phyloP scores from a whole-genome alignment of 1,140 invertebrate genomes.

The Cydia amplana region DNA sequence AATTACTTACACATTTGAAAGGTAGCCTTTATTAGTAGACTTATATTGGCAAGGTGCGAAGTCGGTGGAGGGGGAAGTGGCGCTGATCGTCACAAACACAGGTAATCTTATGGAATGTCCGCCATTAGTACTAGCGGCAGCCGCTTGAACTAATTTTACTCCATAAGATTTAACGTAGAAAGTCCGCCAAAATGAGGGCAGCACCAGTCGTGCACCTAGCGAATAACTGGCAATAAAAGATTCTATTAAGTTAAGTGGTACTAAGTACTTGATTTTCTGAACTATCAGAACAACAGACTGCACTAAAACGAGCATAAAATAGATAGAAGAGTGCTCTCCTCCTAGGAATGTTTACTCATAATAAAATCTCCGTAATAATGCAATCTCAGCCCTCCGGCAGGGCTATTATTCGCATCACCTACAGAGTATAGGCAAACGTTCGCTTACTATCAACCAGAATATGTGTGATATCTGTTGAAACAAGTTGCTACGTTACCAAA shows the following conservation, averaged over 20 bases:
- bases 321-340: neutral
- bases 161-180: no score
- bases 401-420: neutral
- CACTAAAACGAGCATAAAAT: conserved; percentile 19
- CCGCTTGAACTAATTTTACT: no score
- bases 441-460: neutral
- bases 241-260: no score
- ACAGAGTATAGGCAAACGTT: neutral
- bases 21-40: neutral
- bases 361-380: conserved; percentile 48
- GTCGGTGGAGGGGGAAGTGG: no score
- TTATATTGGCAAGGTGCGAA: no score
- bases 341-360: conserved; percentile 38
- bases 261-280: neutral
- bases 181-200: no score
- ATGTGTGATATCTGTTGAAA: no score
- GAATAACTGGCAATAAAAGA: neutral
- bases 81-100: no score
- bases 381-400: conserved; percentile 53
- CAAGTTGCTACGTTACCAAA: no score
- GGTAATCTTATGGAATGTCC: no score
- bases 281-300: neutral
- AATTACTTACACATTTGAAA: neutral
- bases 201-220: no score
- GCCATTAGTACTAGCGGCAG: no score